Percentiles rank a stretch among this genome's conserved stretches.
phyloP scores from a whole-genome alignment of 2,113 vertebrate species.

The Rhinoderma darwinii region DNA sequence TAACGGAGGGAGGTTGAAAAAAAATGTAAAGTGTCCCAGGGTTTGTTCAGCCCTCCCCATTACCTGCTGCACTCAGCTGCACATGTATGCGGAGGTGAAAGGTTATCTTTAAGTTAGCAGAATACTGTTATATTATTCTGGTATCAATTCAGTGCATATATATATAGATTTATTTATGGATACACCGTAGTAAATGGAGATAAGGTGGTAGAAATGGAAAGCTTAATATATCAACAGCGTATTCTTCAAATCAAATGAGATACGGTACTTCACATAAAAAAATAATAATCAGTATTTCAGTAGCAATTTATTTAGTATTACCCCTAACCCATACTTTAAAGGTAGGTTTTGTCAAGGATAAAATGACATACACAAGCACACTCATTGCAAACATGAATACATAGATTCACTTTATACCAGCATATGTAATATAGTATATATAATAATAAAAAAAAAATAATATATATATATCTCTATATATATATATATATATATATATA shows the following conservation, averaged over 20 bases:
- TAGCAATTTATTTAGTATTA: not conserved
- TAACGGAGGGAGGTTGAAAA: too few relatives aligned
- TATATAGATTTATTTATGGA: slow-evolving; percentile 10
- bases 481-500: too few relatives aligned
- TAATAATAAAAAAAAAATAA: too few relatives aligned
- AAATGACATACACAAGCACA: not conserved
- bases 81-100: too few relatives aligned
- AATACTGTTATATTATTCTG: not conserved
- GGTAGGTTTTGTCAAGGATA: not conserved
- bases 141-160: not conserved
- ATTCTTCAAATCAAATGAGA: slow-evolving; percentile 9
- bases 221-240: not conserved
- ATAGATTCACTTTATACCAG: not conserved
- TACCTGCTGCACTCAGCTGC: too few relatives aligned
- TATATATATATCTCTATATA: too few relatives aligned
- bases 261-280: not conserved
- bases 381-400: not conserved
- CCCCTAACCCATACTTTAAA: not conserved
- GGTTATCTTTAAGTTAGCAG: too few relatives aligned
- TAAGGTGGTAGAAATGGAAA: not conserved
- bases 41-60: too few relatives aligned
- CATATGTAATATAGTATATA: too few relatives aligned
- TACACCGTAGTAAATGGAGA: not conserved
- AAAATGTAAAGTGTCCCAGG: too few relatives aligned
- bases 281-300: slow-evolving; percentile 18